These are phyloP conservation scores for Leucoptera coffeella DNA, from an alignment of 2,888 invertebrate genomes.

Conservation along the genomic window DNA sequence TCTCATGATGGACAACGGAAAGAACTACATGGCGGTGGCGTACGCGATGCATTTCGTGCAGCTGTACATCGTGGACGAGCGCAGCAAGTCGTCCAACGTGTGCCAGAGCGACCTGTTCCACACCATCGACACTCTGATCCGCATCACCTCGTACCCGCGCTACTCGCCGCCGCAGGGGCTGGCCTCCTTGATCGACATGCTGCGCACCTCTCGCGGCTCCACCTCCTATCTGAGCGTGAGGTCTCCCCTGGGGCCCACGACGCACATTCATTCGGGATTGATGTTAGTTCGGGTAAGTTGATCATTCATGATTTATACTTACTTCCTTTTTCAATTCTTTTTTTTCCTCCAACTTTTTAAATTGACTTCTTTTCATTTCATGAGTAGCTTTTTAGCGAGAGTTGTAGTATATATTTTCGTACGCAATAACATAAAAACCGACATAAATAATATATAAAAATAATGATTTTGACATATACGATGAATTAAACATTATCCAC, in stretches of 20 bases:
- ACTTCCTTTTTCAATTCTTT: too few species aligned
- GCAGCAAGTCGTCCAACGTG: slow-evolving; percentile 67
- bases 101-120: slow-evolving; percentile 81
- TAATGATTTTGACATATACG: too few species aligned
- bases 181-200: slow-evolving; percentile 71
- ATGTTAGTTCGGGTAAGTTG: slow-evolving; percentile 70
- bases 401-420: too few species aligned
- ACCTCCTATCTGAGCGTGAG: slow-evolving; percentile 68
- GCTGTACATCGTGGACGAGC: slow-evolving; percentile 77
- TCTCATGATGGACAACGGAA: slow-evolving; percentile 81
- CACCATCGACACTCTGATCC: slow-evolving; percentile 77
- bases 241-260: slow-evolving; percentile 71
- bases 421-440: too few species aligned
- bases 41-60: slow-evolving; percentile 91
- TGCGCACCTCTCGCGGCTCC: slow-evolving; percentile 69
- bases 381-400: too few species aligned
- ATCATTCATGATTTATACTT: too few species aligned
- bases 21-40: slow-evolving; percentile 71
- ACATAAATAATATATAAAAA: too few species aligned
- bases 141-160: slow-evolving; percentile 68
- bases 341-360: too few species aligned
- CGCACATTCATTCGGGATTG: slow-evolving; percentile 91
- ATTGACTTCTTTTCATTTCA: too few species aligned
- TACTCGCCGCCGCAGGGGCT: slow-evolving; percentile 81
- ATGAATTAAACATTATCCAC: too few species aligned